Percentiles rank a stretch among this genome's conserved stretches.
Conservation (phyloP, 2,888 invertebrate species). For the Pandemis heparana region DNA sequence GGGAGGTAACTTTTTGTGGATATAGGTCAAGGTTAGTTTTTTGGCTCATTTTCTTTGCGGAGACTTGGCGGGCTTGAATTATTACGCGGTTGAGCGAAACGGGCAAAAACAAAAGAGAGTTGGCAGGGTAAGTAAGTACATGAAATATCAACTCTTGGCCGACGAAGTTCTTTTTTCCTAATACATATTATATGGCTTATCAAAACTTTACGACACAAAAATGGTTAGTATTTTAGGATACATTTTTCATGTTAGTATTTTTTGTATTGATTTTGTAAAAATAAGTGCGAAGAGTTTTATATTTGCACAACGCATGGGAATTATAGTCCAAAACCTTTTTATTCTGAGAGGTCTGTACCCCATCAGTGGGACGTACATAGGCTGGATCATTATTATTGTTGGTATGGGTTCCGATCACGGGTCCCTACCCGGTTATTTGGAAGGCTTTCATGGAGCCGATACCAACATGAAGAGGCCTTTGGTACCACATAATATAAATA, state of each 20-base stretch:
- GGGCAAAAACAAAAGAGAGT: slow-evolving; percentile 1
- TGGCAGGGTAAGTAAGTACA: not conserved
- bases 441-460: no score
- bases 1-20: not conserved
- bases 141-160: not conserved
- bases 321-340: no score
- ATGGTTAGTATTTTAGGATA: not conserved
- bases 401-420: no score
- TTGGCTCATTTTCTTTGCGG: slow-evolving; percentile 13
- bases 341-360: no score
- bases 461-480: no score
- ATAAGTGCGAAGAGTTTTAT: no score
- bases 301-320: no score
- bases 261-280: no score
- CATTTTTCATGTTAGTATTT: not conserved
- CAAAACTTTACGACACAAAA: not conserved
- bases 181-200: not conserved
- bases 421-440: no score
- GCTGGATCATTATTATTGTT: no score
- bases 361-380: no score
- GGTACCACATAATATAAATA: no score
- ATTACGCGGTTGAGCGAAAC: slow-evolving; percentile 9
- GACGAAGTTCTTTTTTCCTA: not conserved
- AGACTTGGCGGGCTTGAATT: slow-evolving; percentile 22
- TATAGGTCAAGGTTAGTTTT: slow-evolving; percentile 19